These are phyloP conservation scores for Copidosoma aretas DNA, from an alignment of 2,888 invertebrate genomes.

Conservation along the genomic window DNA sequence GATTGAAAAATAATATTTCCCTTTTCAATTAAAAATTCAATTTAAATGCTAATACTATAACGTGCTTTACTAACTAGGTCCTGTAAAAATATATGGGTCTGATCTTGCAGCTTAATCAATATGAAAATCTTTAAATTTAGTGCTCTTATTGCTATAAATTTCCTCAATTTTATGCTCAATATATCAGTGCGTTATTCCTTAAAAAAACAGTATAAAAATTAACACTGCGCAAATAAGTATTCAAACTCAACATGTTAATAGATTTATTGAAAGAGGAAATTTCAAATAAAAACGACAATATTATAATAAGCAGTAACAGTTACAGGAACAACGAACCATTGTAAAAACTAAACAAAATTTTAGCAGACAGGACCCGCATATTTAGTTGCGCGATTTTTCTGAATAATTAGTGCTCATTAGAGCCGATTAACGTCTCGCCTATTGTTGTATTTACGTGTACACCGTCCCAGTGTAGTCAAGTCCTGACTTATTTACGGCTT, in stretches of 20 bases:
- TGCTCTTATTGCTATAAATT: too few species aligned
- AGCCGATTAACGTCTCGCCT: slow-evolving; percentile 24
- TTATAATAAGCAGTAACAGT: background rate
- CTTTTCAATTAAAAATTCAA: slow-evolving; percentile 16
- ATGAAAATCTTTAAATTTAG: too few species aligned
- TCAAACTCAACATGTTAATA: too few species aligned
- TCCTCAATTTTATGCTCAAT: too few species aligned
- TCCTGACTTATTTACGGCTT: slow-evolving; percentile 12
- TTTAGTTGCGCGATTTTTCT: slow-evolving; percentile 25
- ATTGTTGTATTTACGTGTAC: background rate
- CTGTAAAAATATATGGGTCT: background rate
- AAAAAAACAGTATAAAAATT: too few species aligned
- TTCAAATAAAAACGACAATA: background rate
- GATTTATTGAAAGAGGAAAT: background rate
- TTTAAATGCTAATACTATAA: background rate
- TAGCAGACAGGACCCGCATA: slow-evolving; percentile 14
- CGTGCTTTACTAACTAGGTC: background rate
- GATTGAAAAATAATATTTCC: background rate
- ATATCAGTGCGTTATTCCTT: too few species aligned
- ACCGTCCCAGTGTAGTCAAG: slow-evolving; percentile 2
- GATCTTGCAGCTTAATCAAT: too few species aligned
- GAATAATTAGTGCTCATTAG: slow-evolving; percentile 34
- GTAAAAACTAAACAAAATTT: background rate
- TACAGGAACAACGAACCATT: background rate
- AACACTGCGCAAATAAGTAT: too few species aligned